These are phyloP conservation scores for Chydorus sphaericus DNA, from an alignment of 2,888 invertebrate species.

Conservation along the genomic window DNA sequence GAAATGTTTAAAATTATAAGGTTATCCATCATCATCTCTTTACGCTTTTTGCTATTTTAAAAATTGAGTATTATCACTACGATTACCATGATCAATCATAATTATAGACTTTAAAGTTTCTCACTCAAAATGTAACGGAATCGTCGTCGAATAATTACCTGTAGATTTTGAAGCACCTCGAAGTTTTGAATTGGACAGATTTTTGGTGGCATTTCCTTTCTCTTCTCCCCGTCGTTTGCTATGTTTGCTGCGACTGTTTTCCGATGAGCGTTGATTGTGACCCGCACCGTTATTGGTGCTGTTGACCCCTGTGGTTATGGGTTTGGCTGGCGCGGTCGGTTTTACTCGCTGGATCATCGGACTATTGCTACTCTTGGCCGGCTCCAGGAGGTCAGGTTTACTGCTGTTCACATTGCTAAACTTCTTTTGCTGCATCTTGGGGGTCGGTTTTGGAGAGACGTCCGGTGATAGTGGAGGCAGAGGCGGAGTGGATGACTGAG, in stretches of 20 bases:
- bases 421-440: constrained; percentile 12
- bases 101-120: too few relatives aligned
- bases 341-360: constrained; percentile 5
- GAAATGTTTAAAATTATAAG: too few relatives aligned
- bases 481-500: constrained; percentile 49
- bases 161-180: constrained; percentile 9
- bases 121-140: too few relatives aligned
- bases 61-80: too few relatives aligned
- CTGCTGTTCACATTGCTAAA: too few relatives aligned
- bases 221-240: neutral
- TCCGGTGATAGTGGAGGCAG: constrained; percentile 59
- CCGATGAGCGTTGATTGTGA: neutral
- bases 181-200: neutral
- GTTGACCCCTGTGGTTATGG: neutral
- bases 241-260: neutral
- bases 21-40: too few relatives aligned
- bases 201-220: neutral
- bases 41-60: too few relatives aligned
- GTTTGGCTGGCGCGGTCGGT: constrained; percentile 2
- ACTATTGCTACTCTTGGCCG: constrained; percentile 2
- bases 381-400: constrained; percentile 16
- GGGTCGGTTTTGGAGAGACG: constrained; percentile 28
- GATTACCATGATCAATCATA: too few relatives aligned
- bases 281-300: neutral
- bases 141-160: neutral